Evolutionary conservation across 2,888 invertebrate species (phyloP).

Genomic region (Microctonus hyperodae): DNA sequence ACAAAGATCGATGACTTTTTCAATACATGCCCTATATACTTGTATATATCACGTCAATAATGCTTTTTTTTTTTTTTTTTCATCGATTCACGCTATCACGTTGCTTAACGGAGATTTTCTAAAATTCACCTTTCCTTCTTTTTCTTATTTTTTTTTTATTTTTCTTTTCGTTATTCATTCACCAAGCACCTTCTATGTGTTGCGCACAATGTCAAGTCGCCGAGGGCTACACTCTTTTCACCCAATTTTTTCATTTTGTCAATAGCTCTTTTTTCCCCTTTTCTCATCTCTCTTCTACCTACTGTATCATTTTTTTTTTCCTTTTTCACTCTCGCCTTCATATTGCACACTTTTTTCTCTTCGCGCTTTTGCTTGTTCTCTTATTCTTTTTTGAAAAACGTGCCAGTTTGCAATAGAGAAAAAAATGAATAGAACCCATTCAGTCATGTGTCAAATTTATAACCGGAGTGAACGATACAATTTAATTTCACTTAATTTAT

Average conservation of each 20-base stretch:
- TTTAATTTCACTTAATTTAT: not conserved
- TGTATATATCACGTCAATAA: conserved; percentile 20
- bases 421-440: not conserved
- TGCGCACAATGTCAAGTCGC: conserved; percentile 13
- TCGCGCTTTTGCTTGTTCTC: not conserved
- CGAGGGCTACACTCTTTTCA: conserved; percentile 16
- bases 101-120: conserved; percentile 2
- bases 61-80: no score
- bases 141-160: not conserved
- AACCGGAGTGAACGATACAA: not conserved
- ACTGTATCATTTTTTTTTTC: conserved; percentile 3
- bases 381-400: not conserved
- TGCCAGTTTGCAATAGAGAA: not conserved
- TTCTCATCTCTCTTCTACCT: conserved; percentile 8
- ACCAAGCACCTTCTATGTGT: conserved; percentile 12
- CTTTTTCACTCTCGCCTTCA: not conserved
- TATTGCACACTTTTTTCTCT: not conserved
- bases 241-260: conserved; percentile 7
- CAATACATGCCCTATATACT: conserved; percentile 18
- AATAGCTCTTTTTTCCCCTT: conserved; percentile 5
- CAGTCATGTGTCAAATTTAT: not conserved
- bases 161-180: conserved; percentile 11
- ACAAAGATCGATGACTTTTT: conserved; percentile 30
- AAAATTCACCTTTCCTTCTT: conserved; percentile 19
- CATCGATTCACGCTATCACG: conserved; percentile 14